Evolutionary conservation across 2,888 invertebrate species (phyloP).

Genomic region (Tyria jacobaeae): DNA sequence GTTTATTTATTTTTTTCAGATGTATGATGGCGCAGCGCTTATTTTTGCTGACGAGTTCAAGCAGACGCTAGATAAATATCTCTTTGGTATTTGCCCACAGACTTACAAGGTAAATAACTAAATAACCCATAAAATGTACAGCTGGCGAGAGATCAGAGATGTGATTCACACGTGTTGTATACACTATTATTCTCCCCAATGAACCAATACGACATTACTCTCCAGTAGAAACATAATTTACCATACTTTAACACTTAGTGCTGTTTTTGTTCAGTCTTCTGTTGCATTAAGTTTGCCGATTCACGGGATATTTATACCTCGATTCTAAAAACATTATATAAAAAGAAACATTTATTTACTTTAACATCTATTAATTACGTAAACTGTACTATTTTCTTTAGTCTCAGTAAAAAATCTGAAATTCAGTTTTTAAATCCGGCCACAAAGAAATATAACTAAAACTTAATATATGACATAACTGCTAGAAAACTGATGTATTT

Average conservation of each 20-base stretch:
- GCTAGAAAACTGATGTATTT: too few relatives aligned
- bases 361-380: background rate
- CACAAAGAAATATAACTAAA: background rate
- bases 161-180: background rate
- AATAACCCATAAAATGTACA: background rate
- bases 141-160: background rate
- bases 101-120: constrained; percentile 70
- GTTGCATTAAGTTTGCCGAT: background rate
- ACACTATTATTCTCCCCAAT: background rate
- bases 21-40: constrained; percentile 65
- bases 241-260: background rate
- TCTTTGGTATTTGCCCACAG: constrained; percentile 80
- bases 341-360: background rate
- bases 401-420: too few relatives aligned
- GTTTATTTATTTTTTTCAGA: constrained; percentile 40
- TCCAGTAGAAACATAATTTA: constrained; percentile 4
- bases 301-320: background rate
- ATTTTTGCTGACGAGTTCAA: constrained; percentile 80
- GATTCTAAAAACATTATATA: background rate
- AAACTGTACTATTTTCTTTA: background rate
- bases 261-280: background rate
- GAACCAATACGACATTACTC: constrained; percentile 4
- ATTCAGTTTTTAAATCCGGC: background rate
- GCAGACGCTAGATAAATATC: constrained; percentile 71
- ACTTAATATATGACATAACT: too few relatives aligned